Evolutionary conservation across 2,113 vertebrate genomes (phyloP).

Genomic region (Pristiophorus japonicus): DNA sequence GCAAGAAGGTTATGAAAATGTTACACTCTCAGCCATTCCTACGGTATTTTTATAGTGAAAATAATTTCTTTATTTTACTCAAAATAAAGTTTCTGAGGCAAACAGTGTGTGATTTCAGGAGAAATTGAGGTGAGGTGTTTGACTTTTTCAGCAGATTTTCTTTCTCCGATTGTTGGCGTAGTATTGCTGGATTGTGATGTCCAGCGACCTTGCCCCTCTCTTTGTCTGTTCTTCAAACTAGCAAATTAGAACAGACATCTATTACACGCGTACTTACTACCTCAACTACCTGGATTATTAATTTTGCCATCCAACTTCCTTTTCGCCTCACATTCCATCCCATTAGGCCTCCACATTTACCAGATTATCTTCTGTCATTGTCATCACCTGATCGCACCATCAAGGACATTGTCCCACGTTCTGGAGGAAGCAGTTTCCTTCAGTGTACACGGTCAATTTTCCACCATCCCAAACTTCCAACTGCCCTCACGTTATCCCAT

Average conservation of each 20-base stretch:
- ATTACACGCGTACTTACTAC: not conserved
- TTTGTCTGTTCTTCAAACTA: too few relatives aligned
- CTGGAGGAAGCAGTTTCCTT: not conserved
- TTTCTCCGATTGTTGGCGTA: not conserved
- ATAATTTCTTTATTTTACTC: not conserved
- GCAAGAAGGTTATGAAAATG: not conserved
- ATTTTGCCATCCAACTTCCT: not conserved
- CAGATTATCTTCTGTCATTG: not conserved
- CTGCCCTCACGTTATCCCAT: not conserved
- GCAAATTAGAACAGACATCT: not conserved
- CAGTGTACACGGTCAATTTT: not conserved
- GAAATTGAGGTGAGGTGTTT: not conserved
- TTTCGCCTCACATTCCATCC: too few relatives aligned
- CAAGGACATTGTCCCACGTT: not conserved
- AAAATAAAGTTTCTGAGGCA: not conserved
- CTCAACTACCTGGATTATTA: not conserved
- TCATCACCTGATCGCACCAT: not conserved
- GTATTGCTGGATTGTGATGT: not conserved
- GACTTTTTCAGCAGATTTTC: not conserved
- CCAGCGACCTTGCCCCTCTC: not conserved
- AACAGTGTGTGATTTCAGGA: not conserved
- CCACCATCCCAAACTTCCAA: not conserved
- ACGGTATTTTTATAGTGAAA: not conserved
- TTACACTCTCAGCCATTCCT: not conserved
- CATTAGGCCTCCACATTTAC: not conserved